Percentiles rank a stretch among this genome's conserved stretches.
Conservation (phyloP, 35 echinoderm and acorn worm genomes). For the Chiridota heheva region DNA sequence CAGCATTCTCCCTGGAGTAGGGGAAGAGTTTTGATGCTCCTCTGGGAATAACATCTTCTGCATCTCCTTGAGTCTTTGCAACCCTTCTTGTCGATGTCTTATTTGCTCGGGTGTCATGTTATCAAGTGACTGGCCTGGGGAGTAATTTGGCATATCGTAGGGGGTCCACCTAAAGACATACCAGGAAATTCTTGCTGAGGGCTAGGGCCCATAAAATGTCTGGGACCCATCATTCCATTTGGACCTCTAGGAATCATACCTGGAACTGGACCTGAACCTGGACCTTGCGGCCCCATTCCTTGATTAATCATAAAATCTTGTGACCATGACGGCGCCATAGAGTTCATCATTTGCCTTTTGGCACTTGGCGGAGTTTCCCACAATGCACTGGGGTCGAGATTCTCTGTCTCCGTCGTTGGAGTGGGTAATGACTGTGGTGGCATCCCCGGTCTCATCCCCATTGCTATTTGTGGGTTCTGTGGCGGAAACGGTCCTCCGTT, state of each 20-base stretch:
- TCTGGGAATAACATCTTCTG: conserved; percentile 88
- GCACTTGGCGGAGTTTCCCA: conserved; percentile 89
- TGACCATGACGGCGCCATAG: conserved; percentile 68
- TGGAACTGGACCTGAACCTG: conserved; percentile 20
- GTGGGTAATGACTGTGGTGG: conserved; percentile 43
- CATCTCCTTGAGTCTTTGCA: conserved; percentile 88
- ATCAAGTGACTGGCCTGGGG: conserved; percentile 76
- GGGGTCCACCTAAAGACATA: conserved; percentile 11
- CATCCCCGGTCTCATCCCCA: conserved; percentile 57
- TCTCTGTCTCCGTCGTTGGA: conserved; percentile 86
- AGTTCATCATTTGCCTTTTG: conserved; percentile 70
- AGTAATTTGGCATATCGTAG: conserved; percentile 72
- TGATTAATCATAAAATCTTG: conserved; percentile 32
- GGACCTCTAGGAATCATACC: conserved; percentile 62
- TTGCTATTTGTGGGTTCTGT: conserved; percentile 43
- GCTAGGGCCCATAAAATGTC: conserved; percentile 73
- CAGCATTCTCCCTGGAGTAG: conserved; percentile 75
- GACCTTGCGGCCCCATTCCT: not conserved
- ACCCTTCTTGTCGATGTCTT: conserved; percentile 75
- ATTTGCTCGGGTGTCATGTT: conserved; percentile 96
- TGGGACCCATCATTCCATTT: conserved; percentile 67
- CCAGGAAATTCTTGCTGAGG: conserved; percentile 44
- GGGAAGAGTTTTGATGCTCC: conserved; percentile 73
- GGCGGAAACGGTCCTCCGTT: conserved; percentile 51
- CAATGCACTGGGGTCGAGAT: conserved; percentile 96